phyloP scores from a whole-genome alignment of 2,113 vertebrate genomes.

The Centropus unirufus region DNA sequence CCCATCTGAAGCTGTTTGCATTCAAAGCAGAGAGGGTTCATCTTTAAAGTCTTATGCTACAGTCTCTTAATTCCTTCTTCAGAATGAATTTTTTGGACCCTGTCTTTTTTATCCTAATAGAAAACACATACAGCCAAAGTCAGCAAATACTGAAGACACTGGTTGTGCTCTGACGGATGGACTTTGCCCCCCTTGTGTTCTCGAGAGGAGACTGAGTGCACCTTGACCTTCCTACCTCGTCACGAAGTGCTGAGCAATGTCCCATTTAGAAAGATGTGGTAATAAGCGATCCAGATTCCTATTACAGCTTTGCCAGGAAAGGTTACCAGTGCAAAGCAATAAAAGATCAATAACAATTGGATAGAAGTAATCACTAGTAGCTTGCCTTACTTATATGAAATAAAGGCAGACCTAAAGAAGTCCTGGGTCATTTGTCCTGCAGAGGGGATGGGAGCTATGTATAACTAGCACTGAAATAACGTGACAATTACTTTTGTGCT shows the following conservation, averaged over 20 bases:
- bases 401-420: background rate
- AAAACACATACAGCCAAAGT: background rate
- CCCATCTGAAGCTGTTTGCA: background rate
- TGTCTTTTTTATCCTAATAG: background rate
- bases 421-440: slow-evolving; percentile 16
- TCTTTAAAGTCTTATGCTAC: background rate
- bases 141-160: background rate
- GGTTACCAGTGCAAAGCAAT: slow-evolving; percentile 19
- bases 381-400: background rate
- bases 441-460: background rate
- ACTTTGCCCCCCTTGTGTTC: background rate
- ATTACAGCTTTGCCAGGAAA: slow-evolving; percentile 34
- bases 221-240: slow-evolving; percentile 33
- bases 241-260: slow-evolving; percentile 29
- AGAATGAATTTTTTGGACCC: background rate
- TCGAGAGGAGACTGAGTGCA: background rate
- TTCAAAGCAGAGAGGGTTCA: background rate
- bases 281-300: slow-evolving; percentile 24
- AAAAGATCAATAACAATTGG: slow-evolving; percentile 55
- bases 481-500: background rate
- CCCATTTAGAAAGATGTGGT: slow-evolving; percentile 23
- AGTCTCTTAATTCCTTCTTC: background rate
- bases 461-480: slow-evolving; percentile 6
- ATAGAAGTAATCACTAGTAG: slow-evolving; percentile 23
- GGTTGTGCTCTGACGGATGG: background rate